Conservation (phyloP, 2,888 invertebrate genomes). For the Dyspetes luteomarginatus region DNA sequence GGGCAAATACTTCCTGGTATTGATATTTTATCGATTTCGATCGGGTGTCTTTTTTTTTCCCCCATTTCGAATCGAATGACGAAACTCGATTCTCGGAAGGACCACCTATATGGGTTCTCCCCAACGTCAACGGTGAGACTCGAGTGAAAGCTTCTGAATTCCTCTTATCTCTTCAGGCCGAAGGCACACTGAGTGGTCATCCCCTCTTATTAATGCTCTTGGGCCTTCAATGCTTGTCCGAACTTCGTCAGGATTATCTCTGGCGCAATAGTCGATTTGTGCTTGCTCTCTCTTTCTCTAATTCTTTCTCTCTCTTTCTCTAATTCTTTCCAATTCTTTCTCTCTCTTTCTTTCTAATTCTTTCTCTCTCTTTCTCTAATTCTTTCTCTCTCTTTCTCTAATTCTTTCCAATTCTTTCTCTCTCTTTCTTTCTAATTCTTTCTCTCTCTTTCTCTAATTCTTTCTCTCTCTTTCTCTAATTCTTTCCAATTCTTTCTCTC, state of each 20-base stretch:
- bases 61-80: conserved; percentile 29
- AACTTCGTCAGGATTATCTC: background rate
- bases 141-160: conserved; percentile 60
- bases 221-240: background rate
- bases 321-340: too few species aligned
- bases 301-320: background rate
- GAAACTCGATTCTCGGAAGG: conserved; percentile 46
- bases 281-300: background rate
- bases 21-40: conserved; percentile 18
- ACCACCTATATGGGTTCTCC: conserved; percentile 44
- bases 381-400: too few species aligned
- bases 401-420: too few species aligned
- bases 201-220: too few species aligned
- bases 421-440: too few species aligned
- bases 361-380: too few species aligned
- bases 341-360: too few species aligned
- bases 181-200: too few species aligned
- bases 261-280: background rate
- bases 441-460: too few species aligned
- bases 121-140: conserved; percentile 2
- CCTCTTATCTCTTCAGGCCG: conserved; percentile 35
- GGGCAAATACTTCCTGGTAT: conserved; percentile 32
- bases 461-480: too few species aligned
- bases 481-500: too few species aligned
- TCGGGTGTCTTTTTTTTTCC: background rate